Evolutionary conservation across 1,140 invertebrate genomes (phyloP), one percentile per base, ranked within the genome.

Genomic region (Drosophila takahashii): DNA sequence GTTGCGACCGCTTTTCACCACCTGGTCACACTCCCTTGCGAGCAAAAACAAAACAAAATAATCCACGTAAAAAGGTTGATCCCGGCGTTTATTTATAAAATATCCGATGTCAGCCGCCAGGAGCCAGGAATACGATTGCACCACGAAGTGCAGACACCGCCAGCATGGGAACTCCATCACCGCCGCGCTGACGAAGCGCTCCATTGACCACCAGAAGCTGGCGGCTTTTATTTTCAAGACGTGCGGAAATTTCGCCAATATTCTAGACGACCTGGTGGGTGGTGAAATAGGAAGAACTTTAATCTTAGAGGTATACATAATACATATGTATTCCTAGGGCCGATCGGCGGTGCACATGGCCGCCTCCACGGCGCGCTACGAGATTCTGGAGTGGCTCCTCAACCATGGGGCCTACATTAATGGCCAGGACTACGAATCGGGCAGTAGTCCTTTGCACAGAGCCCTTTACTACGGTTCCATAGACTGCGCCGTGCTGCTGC

Each of bases 381-480:
- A 94, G 53, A 91, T 96, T 36, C 92, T 95, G 5, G 93, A 94
- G 72, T 96, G 95, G 95, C 90, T 96, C 6, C 44, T 96, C 3
- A 93, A 93, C 29, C 93, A 92, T 13, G 92, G 94, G 41, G 92
- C 93, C 2, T 93, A 94, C 77, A 87, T 95, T 3, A 94, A 95
- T 81, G 81, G 84, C 0, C 94, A 93, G 72, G 96, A 96, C 86
- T 74, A 57, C 11, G 95, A 96, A 87, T 96, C 95, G 34, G 95
- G 95, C 0, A 96, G 95, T 92, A 96, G 95, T 50, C 92, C 96
- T 0, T 81, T 96, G n/a, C 96, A 96, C 84, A 92, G 95, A 53
- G 94, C 95, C 45, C 78, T 96, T 5, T 96, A 94, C 91, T 96
- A 95, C 92, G 95, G 95, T 8, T 94, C 96, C 66, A 92, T 96